Conservation (phyloP, 2,797 vertebrate genomes). For the Miichthys miiuy region DNA sequence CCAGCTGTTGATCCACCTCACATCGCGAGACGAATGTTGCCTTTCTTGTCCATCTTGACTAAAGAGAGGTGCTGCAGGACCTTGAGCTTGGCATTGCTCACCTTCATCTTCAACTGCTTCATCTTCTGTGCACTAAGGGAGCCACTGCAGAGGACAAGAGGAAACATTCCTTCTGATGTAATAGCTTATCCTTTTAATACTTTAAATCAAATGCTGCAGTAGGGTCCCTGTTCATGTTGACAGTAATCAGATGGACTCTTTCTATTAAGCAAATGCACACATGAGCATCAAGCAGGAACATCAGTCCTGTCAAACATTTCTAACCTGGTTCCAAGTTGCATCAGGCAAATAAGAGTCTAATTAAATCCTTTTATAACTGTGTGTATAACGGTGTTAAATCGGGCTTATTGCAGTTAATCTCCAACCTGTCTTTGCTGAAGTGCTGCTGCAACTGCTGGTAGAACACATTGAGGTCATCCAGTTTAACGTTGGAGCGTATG, state of each 20-base stretch:
- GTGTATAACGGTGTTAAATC: too few species aligned
- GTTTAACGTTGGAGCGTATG: conserved; percentile 65
- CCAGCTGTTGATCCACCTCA: background rate
- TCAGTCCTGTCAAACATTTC: too few species aligned
- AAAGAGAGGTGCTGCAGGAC: conserved; percentile 71
- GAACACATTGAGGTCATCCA: conserved; percentile 69
- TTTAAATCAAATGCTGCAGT: background rate
- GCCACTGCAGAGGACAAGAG: conserved; percentile 3
- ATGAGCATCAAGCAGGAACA: too few species aligned
- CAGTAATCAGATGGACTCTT: background rate
- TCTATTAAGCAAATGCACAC: too few species aligned
- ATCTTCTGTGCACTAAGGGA: conserved; percentile 73
- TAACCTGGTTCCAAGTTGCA: too few species aligned
- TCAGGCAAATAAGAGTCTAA: too few species aligned
- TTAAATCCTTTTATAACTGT: too few species aligned
- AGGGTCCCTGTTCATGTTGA: background rate
- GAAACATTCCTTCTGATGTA: background rate
- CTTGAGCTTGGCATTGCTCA: conserved; percentile 71
- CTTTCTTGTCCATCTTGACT: conserved; percentile 28
- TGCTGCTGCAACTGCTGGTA: conserved; percentile 70
- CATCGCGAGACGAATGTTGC: conserved; percentile 20
- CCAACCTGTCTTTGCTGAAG: conserved; percentile 69
- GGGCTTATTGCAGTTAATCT: background rate
- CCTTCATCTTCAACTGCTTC: conserved; percentile 77
- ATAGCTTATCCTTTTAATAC: background rate